Conservation (phyloP, 2,113 vertebrate genomes). For the Actenoides lindsayi region DNA sequence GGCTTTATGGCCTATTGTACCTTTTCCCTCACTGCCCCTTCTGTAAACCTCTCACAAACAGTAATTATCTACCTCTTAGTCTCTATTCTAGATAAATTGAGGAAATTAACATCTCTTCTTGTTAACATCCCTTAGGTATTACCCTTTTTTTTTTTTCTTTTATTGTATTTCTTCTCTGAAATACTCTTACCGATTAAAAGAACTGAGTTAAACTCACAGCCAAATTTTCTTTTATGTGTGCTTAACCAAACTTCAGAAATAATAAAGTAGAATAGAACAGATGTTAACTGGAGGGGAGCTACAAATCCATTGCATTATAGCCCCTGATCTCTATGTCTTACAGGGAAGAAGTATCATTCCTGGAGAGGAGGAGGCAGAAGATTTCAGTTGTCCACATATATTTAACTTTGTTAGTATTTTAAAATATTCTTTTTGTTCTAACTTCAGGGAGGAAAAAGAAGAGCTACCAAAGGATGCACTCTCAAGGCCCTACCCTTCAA, state of each 20-base stretch:
- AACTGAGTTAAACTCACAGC: not conserved
- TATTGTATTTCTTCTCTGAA: not conserved
- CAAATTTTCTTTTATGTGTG: not conserved
- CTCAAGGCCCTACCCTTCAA: not conserved
- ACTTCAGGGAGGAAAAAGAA: not conserved
- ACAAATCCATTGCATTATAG: not conserved
- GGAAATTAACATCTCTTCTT: not conserved
- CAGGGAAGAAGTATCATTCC: not conserved
- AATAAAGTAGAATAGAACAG: not conserved
- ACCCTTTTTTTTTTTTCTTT: rapidly evolving
- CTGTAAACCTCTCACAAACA: not conserved
- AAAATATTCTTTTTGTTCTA: not conserved
- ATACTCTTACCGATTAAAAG: not conserved
- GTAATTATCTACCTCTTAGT: not conserved
- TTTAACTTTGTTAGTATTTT: not conserved
- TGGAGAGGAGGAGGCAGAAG: not conserved
- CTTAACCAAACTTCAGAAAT: not conserved
- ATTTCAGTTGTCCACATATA: not conserved
- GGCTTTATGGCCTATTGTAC: not conserved
- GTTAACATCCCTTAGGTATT: not conserved
- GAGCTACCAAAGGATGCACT: not conserved
- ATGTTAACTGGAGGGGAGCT: not conserved
- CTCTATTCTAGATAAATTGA: not conserved
- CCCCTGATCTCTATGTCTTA: not conserved
- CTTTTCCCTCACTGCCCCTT: not conserved